Evolutionary conservation across 2,113 vertebrate species (phyloP).

Genomic region (Pimephales promelas): DNA sequence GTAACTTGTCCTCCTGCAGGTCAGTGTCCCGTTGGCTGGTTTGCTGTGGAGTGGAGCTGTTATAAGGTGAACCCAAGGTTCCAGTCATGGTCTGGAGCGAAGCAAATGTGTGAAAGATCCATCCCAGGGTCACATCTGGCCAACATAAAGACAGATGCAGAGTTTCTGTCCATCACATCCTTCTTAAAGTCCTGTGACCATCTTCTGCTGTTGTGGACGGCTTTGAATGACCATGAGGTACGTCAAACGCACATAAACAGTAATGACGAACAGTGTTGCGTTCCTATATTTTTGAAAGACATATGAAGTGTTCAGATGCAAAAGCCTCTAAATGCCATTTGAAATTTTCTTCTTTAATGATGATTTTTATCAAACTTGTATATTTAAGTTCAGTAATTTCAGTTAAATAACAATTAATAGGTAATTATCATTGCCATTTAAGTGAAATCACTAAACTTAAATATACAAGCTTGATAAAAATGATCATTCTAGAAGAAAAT

Average conservation of each 20-base stretch:
- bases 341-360: too few relatives aligned
- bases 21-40: conserved; percentile 79
- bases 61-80: conserved; percentile 71
- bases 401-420: too few relatives aligned
- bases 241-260: neutral
- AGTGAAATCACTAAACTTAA: too few relatives aligned
- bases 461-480: too few relatives aligned
- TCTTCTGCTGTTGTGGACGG: conserved; percentile 83
- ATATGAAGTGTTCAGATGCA: too few relatives aligned
- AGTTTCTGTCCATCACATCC: conserved; percentile 75
- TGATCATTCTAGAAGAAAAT: too few relatives aligned
- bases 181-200: conserved; percentile 72
- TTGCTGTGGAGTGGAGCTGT: conserved; percentile 79
- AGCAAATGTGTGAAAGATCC: conserved; percentile 66
- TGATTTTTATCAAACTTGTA: too few relatives aligned
- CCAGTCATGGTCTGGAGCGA: conserved; percentile 75
- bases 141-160: conserved; percentile 76
- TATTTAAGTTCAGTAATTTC: too few relatives aligned
- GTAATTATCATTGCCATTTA: too few relatives aligned
- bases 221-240: conserved; percentile 83
- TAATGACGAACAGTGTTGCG: neutral
- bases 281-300: too few relatives aligned
- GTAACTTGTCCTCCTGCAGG: conserved; percentile 64
- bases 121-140: conserved; percentile 75
- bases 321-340: too few relatives aligned